Conservation (phyloP, 2,888 invertebrate genomes). For the Hydraecia micacea region DNA sequence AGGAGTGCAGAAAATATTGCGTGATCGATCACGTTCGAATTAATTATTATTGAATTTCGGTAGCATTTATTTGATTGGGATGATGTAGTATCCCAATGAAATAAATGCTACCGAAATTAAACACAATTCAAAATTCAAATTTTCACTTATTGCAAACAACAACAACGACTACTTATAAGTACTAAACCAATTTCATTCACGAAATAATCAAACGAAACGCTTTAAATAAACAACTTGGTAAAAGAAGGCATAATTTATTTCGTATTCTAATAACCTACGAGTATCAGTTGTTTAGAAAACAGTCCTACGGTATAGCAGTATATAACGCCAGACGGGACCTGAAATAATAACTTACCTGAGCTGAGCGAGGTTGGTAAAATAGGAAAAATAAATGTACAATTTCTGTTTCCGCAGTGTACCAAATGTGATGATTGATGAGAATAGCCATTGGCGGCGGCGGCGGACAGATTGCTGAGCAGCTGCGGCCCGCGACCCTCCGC, state of each 20-base stretch:
- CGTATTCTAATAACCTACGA: constrained; percentile 4
- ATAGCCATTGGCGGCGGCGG: constrained; percentile 37
- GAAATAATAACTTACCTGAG: constrained; percentile 46
- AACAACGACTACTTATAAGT: background rate
- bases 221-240: background rate
- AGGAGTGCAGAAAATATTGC: background rate
- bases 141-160: background rate
- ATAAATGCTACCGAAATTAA: background rate
- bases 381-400: constrained; percentile 60
- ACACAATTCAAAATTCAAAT: background rate
- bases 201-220: constrained; percentile 6
- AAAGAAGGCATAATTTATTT: background rate
- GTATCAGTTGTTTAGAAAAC: constrained; percentile 3
- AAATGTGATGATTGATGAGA: constrained; percentile 68
- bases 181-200: background rate
- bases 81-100: background rate
- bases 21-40: background rate
- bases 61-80: no score
- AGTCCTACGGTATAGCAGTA: background rate
- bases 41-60: background rate
- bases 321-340: constrained; percentile 7
- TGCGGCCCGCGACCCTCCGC: constrained; percentile 46
- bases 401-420: constrained; percentile 64
- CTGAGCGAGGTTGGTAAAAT: constrained; percentile 35
- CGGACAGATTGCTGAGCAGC: constrained; percentile 55